A percentile compares a stretch with the other conserved stretches of the same genome.
Evolutionary conservation across 1,140 invertebrate species (phyloP).

Genomic region (Saccostrea cuccullata): DNA sequence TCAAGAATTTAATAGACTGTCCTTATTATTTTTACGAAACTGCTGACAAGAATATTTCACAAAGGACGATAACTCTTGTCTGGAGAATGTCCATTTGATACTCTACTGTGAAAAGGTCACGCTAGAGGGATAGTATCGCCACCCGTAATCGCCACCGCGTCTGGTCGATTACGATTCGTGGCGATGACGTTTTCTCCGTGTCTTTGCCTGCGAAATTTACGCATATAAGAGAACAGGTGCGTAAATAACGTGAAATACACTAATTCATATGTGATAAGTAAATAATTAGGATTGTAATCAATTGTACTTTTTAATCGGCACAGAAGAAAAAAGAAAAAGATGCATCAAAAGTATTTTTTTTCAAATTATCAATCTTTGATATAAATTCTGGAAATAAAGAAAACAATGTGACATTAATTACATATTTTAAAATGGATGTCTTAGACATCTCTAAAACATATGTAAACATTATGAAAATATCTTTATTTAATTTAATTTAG

Average conservation of each 20-base stretch:
- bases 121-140: slow-evolving; percentile 29
- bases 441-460: too few species aligned
- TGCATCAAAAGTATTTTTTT: background rate
- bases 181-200: slow-evolving; percentile 28
- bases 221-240: slow-evolving; percentile 34
- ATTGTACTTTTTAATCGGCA: background rate
- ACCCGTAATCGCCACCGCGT: slow-evolving; percentile 17
- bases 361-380: background rate
- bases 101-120: slow-evolving; percentile 37
- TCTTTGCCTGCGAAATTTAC: slow-evolving; percentile 30
- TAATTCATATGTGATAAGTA: slow-evolving; percentile 23
- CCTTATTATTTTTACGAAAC: background rate
- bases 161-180: slow-evolving; percentile 31
- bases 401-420: too few species aligned
- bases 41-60: background rate
- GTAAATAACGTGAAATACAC: slow-evolving; percentile 10
- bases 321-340: too few species aligned
- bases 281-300: background rate
- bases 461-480: too few species aligned
- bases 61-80: slow-evolving; percentile 18
- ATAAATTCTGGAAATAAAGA: too few species aligned
- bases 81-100: slow-evolving; percentile 39
- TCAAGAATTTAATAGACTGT: slow-evolving; percentile 1
- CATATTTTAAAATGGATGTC: too few species aligned
- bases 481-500: too few species aligned